phyloP scores from a whole-genome alignment of 2,797 vertebrate genomes.

The Nannoperca obscura region DNA sequence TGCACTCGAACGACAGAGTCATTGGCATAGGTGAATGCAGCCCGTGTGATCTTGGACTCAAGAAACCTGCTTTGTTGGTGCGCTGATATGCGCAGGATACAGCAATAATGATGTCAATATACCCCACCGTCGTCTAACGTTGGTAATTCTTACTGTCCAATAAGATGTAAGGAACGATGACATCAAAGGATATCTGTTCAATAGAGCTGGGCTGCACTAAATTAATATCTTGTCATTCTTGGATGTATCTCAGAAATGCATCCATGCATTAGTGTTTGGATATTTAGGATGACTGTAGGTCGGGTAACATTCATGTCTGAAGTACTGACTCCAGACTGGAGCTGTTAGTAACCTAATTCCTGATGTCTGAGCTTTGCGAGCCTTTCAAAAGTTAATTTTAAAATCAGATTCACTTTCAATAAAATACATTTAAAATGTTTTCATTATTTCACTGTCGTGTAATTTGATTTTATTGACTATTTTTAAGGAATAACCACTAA shows the following conservation, averaged over 20 bases:
- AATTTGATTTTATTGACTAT: neutral
- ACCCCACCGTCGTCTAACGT: constrained; percentile 22
- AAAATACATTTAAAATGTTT: neutral
- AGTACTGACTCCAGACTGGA: neutral
- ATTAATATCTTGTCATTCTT: constrained; percentile 1
- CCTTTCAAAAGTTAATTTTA: neutral
- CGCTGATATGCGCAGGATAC: constrained; percentile 47
- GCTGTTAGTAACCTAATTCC: neutral
- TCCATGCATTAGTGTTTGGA: neutral
- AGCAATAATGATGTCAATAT: constrained; percentile 51
- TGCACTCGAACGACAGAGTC: constrained; percentile 8
- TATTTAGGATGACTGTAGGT: neutral
- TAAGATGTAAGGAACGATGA: constrained; percentile 60
- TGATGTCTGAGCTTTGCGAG: neutral
- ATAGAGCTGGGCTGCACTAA: neutral
- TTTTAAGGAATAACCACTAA: neutral
- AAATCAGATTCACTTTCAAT: neutral
- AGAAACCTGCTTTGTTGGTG: constrained; percentile 13
- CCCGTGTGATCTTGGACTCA: constrained; percentile 2
- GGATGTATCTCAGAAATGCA: neutral
- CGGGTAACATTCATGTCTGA: neutral
- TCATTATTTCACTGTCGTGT: neutral
- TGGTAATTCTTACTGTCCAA: constrained; percentile 57
- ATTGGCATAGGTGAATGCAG: neutral
- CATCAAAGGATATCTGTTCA: constrained; percentile 48